Conservation (phyloP, 92 coral and sea anemone species). For the Zoanthus sansibaricus region DNA sequence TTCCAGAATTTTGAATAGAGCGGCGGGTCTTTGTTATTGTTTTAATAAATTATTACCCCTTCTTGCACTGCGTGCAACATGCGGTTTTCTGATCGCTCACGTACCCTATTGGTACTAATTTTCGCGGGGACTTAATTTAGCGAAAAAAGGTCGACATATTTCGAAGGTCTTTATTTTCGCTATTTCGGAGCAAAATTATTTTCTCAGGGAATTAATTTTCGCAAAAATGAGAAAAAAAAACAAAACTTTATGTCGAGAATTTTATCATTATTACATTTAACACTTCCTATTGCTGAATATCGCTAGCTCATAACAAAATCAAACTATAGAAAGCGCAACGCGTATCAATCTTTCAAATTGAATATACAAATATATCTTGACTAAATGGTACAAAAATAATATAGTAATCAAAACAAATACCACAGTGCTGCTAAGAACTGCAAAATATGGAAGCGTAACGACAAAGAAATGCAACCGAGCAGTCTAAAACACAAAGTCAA, state of each 20-base stretch:
- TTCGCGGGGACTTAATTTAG: too few relatives aligned
- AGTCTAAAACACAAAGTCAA: neutral
- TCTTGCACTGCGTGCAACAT: too few relatives aligned
- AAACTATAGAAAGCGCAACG: slow-evolving; percentile 16
- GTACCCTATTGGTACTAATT: too few relatives aligned
- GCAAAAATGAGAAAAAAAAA: too few relatives aligned
- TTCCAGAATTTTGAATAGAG: too few relatives aligned
- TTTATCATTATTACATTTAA: neutral
- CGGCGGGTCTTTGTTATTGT: too few relatives aligned
- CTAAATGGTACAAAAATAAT: slow-evolving; percentile 34
- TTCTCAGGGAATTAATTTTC: neutral
- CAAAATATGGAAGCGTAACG: slow-evolving; percentile 23
- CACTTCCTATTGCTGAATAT: neutral
- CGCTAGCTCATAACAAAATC: neutral
- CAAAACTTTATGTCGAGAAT: too few relatives aligned
- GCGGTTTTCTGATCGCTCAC: too few relatives aligned
- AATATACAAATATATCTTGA: slow-evolving; percentile 5
- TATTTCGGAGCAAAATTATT: slow-evolving; percentile 16
- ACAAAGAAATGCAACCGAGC: slow-evolving; percentile 50
- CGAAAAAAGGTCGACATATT: neutral
- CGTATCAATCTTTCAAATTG: neutral
- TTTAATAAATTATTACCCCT: too few relatives aligned
- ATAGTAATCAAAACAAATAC: slow-evolving; percentile 36
- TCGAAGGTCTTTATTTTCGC: slow-evolving; percentile 31
- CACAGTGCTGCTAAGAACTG: neutral